A percentile compares a stretch with the other conserved stretches of the same genome.
Conservation (phyloP, 1,140 invertebrate genomes). For the Homarus americanus region DNA sequence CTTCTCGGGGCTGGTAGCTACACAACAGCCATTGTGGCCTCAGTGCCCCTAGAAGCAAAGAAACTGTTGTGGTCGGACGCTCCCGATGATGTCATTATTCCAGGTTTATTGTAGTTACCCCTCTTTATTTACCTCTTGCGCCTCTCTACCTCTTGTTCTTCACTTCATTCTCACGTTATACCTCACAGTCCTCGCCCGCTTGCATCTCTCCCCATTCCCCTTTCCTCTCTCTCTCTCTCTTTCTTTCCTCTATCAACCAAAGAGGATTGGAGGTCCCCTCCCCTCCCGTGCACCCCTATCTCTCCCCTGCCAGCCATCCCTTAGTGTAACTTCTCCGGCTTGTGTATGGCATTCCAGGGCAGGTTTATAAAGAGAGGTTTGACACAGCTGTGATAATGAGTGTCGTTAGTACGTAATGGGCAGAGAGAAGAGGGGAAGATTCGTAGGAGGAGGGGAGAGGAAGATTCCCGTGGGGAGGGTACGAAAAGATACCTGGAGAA, state of each 20-base stretch:
- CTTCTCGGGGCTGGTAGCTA: too few species aligned
- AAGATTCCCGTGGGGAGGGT: background rate
- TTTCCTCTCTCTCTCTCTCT: background rate
- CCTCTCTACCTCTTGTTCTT: background rate
- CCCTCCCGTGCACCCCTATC: background rate
- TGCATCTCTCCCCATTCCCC: background rate
- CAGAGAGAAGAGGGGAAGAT: background rate
- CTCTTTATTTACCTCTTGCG: background rate
- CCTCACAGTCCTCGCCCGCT: background rate
- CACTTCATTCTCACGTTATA: background rate
- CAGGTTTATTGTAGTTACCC: too few species aligned
- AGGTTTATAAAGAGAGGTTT: slow-evolving; percentile 70
- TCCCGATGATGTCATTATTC: too few species aligned
- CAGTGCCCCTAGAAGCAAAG: too few species aligned
- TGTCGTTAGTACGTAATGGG: slow-evolving; percentile 58
- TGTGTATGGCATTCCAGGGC: slow-evolving; percentile 30
- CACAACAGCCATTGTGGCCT: too few species aligned
- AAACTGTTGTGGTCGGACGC: too few species aligned
- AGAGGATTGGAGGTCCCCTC: background rate
- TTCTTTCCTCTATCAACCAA: background rate
- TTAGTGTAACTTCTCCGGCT: background rate
- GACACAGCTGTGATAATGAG: slow-evolving; percentile 69
- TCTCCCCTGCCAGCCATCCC: background rate
- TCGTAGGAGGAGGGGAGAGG: background rate
- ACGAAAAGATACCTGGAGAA: background rate